Evolutionary conservation across 2,888 invertebrate species (phyloP).

Genomic region (Pseudoips prasinana): DNA sequence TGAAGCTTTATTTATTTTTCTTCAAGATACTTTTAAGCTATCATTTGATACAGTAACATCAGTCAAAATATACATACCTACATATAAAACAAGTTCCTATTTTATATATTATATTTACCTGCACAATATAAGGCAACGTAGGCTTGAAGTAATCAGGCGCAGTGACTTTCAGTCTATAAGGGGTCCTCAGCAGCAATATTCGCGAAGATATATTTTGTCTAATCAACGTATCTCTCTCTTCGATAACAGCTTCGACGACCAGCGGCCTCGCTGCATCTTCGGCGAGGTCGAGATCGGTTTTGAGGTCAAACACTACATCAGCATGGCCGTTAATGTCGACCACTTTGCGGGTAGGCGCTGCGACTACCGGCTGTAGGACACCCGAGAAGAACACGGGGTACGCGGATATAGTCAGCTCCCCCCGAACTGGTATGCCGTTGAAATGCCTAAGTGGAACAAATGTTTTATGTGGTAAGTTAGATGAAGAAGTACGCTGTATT

Average conservation of each 20-base stretch:
- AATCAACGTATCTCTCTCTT: slow-evolving; percentile 93
- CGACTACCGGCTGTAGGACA: slow-evolving; percentile 89
- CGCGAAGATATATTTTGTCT: slow-evolving; percentile 88
- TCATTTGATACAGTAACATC: too few species aligned
- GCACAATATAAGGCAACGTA: slow-evolving; percentile 90
- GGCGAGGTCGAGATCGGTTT: slow-evolving; percentile 87
- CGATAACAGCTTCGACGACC: slow-evolving; percentile 93
- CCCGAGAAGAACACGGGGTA: slow-evolving; percentile 92
- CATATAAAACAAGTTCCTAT: too few species aligned
- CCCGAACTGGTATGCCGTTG: slow-evolving; percentile 92
- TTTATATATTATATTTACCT: too few species aligned
- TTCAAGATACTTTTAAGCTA: too few species aligned
- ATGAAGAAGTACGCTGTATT: slow-evolving; percentile 7
- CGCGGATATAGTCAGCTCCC: slow-evolving; percentile 91
- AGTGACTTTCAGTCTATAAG: slow-evolving; percentile 86
- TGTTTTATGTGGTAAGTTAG: slow-evolving; percentile 5
- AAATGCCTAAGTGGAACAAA: slow-evolving; percentile 84
- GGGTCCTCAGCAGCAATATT: slow-evolving; percentile 82
- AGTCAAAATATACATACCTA: too few species aligned
- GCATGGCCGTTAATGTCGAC: slow-evolving; percentile 84
- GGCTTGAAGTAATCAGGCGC: slow-evolving; percentile 95
- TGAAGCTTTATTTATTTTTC: too few species aligned
- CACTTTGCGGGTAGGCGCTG: slow-evolving; percentile 87
- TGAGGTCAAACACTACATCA: slow-evolving; percentile 89
- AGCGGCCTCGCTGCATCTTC: slow-evolving; percentile 91